Evolutionary conservation across 1,140 invertebrate species (phyloP).

Genomic region (Pogonus chalceus): DNA sequence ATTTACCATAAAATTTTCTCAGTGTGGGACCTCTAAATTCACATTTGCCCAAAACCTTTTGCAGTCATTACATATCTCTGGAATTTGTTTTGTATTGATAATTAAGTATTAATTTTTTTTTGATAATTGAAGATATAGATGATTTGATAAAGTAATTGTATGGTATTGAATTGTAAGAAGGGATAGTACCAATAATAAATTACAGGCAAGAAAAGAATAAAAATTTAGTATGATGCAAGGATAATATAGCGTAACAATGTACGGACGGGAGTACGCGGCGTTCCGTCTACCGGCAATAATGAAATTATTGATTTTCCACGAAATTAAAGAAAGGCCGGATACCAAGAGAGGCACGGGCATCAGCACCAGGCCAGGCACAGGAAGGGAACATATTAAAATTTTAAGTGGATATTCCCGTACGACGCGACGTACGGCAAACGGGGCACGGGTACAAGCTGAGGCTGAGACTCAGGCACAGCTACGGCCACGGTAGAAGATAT

Average conservation of each 20-base stretch:
- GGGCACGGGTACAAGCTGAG: too few relatives aligned
- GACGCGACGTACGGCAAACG: constrained; percentile 13
- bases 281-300: constrained; percentile 12
- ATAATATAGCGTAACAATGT: not conserved
- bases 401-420: constrained; percentile 18
- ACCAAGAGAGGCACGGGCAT: not conserved
- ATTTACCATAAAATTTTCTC: too few relatives aligned
- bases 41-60: too few relatives aligned
- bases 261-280: not conserved
- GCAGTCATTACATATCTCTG: too few relatives aligned
- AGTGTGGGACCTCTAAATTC: too few relatives aligned
- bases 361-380: constrained; percentile 2
- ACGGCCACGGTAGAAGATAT: constrained; percentile 10
- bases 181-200: not conserved
- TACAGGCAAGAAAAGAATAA: not conserved
- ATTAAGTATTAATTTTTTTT: too few relatives aligned
- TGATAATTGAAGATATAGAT: not conserved
- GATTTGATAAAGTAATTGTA: not conserved
- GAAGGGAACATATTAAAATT: constrained; percentile 19
- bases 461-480: too few relatives aligned
- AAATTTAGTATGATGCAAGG: not conserved
- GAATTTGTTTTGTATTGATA: too few relatives aligned
- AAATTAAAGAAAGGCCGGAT: constrained; percentile 12
- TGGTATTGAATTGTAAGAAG: not conserved
- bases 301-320: constrained; percentile 19